A percentile compares a stretch with the other conserved stretches of the same genome.
These are phyloP conservation scores for Nasonia longicornis DNA, from an alignment of 1,140 invertebrate species.

Conservation along the genomic window DNA sequence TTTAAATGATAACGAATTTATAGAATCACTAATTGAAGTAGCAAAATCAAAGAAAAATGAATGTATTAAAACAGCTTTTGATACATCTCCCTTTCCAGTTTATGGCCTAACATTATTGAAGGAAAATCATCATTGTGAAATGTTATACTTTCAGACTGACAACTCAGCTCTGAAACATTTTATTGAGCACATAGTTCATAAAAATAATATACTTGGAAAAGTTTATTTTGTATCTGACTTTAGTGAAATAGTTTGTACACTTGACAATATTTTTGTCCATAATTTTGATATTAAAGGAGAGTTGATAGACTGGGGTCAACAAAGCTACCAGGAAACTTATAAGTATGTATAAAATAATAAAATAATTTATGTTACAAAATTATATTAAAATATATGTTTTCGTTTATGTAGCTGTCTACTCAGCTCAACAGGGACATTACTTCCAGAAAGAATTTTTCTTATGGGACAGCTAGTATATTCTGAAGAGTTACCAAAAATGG, in stretches of 20 bases:
- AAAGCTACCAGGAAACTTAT: conserved; percentile 52
- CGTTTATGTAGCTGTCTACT: conserved; percentile 52
- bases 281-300: conserved; percentile 61
- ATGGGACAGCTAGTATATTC: conserved; percentile 59
- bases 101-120: conserved; percentile 59
- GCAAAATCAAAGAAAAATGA: conserved; percentile 49
- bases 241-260: conserved; percentile 47
- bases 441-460: conserved; percentile 64
- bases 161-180: conserved; percentile 49
- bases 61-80: conserved; percentile 55
- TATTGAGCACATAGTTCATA: conserved; percentile 53
- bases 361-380: conserved; percentile 34
- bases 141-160: conserved; percentile 56
- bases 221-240: conserved; percentile 50
- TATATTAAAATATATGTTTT: conserved; percentile 44
- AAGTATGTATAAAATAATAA: conserved; percentile 48
- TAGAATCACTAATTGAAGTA: conserved; percentile 53
- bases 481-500: conserved; percentile 58
- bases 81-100: conserved; percentile 63
- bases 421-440: conserved; percentile 57
- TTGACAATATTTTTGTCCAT: conserved; percentile 56
- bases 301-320: conserved; percentile 55
- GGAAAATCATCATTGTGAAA: conserved; percentile 49
- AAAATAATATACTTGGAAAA: conserved; percentile 50
- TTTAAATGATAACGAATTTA: conserved; percentile 70